Base-by-base conservation (phyloP, 2,797 vertebrate species). In the Sebastes ruberrimus region DNA sequence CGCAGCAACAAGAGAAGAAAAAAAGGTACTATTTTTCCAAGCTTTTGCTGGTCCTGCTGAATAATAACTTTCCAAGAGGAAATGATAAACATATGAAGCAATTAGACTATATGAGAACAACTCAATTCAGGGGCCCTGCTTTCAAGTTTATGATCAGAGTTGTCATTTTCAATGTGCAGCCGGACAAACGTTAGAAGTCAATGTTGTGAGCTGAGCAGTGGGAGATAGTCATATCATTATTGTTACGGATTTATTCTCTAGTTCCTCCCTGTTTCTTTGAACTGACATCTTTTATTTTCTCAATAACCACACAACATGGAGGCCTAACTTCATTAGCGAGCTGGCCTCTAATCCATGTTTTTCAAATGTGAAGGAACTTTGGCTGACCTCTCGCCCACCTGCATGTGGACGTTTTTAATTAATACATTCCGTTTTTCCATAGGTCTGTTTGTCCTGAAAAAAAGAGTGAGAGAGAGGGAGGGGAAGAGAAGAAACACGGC, bases 381-480 rank as follows among this genome's bases (percentile, higher is more conserved):
- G 91, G 84, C 76, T 82, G 89, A 90, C 88, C 88, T 80, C 63
- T 46, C 5, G 23, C 79, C 84, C 89, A 89, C 90, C 88, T 89
- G 83, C 87, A 80, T 83, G 76, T 78, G 25, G 74, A 83, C 4
- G 1, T 33, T 87, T 88, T 91, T 89, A 92, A 93, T 93, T 89
- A 93, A 92, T 87, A 57, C 79, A 84, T 84, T 85, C 30, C 22
- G 32, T 74, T 90, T 90, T 90, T 88, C 91, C 86, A 85, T 84
- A 69, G 71, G 75, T 83, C 73, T 86, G 68, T 88, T 86, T 89
- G 71, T 69, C 60, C 55, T 62, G 63, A 70, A 74, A 76, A 76
- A 64, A 22, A 46, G 7, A 61, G 27, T 49, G 35, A 61, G 32
- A 14, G 10, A 38, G 33, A 27, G 59, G 35, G 28, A 52, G 60